A percentile compares a stretch with the other conserved stretches of the same genome.
These are phyloP conservation scores for Eumaeus atala DNA, from an alignment of 1,140 invertebrate species.

Conservation along the genomic window DNA sequence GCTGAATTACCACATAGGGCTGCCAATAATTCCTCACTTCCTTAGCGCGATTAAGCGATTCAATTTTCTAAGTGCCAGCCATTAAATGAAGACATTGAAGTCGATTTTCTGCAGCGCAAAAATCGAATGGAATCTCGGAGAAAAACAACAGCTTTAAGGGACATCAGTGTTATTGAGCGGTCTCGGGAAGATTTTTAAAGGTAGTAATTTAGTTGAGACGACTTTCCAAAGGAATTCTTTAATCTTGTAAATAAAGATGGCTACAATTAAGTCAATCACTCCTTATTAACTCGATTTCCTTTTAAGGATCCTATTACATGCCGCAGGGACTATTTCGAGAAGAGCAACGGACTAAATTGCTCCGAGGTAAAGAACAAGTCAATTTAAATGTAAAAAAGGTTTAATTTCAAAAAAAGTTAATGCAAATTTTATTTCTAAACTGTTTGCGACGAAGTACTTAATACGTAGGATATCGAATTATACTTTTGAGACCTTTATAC, in stretches of 20 bases:
- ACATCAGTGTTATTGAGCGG: conserved; percentile 11
- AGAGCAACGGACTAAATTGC: conserved; percentile 60
- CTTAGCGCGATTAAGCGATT: conserved; percentile 53
- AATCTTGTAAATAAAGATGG: conserved; percentile 54
- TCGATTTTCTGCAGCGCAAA: conserved; percentile 37
- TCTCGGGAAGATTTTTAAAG: conserved; percentile 11
- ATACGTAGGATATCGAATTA: background rate
- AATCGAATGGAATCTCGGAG: conserved; percentile 28
- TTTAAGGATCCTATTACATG: conserved; percentile 64
- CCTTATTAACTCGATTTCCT: conserved; percentile 66
- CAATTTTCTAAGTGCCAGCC: conserved; percentile 53
- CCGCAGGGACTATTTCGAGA: conserved; percentile 53
- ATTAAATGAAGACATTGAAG: conserved; percentile 44
- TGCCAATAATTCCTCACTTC: conserved; percentile 49
- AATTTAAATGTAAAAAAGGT: conserved; percentile 67
- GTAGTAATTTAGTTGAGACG: conserved; percentile 30
- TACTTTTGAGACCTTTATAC: no score
- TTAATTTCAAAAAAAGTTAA: conserved; percentile 46
- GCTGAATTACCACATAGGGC: conserved; percentile 19
- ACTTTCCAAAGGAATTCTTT: conserved; percentile 34
- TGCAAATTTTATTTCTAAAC: conserved; percentile 8
- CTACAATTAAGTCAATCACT: conserved; percentile 66
- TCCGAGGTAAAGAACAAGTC: conserved; percentile 55
- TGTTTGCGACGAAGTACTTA: background rate
- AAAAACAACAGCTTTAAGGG: conserved; percentile 23